A percentile compares a stretch with the other conserved stretches of the same genome.
phyloP scores from a whole-genome alignment of 2,888 invertebrate species.

The Cephus sareptanus region DNA sequence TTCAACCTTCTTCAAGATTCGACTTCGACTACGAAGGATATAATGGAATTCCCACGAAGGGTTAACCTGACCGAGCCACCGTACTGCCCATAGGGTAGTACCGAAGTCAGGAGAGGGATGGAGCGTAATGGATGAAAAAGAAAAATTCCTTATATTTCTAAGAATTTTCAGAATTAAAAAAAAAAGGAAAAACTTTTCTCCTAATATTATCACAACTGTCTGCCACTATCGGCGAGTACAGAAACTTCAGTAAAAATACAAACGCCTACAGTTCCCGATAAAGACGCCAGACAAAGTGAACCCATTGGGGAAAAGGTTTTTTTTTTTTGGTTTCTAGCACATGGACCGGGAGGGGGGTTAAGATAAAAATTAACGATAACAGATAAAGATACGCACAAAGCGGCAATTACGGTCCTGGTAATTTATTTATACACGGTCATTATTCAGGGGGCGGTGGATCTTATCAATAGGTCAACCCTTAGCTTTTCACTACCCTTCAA shows the following conservation, averaged over 20 bases:
- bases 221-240: background rate
- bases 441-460: background rate
- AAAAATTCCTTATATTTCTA: background rate
- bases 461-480: background rate
- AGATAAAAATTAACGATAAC: background rate
- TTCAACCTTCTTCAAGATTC: background rate
- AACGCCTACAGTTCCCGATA: background rate
- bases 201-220: background rate
- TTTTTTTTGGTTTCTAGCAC: background rate
- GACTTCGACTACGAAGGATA: slow-evolving; percentile 26
- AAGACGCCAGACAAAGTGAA: background rate
- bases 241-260: background rate
- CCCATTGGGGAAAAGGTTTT: background rate
- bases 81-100: slow-evolving; percentile 8
- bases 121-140: background rate
- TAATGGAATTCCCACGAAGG: slow-evolving; percentile 39
- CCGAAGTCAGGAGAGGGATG: background rate
- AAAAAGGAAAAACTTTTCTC: background rate
- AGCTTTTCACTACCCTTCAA: background rate
- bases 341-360: background rate
- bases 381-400: background rate
- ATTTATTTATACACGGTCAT: background rate
- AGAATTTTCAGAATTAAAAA: background rate
- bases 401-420: background rate
- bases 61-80: slow-evolving; percentile 38